Evolutionary conservation across 2,113 vertebrate species (phyloP).

Genomic region (Zingel zingel): DNA sequence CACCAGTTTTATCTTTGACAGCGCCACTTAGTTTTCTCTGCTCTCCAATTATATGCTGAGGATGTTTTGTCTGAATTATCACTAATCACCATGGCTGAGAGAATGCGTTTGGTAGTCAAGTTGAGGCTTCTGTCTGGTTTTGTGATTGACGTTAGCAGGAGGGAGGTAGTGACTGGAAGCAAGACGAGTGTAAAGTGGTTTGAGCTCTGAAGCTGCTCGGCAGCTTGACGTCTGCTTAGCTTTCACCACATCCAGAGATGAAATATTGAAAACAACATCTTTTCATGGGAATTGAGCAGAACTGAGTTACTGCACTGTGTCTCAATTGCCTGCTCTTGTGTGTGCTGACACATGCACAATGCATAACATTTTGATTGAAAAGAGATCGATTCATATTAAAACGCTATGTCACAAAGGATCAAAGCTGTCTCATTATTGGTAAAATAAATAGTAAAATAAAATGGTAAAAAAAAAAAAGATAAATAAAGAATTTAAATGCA

Average conservation of each 20-base stretch:
- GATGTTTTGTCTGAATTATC: slow-evolving; percentile 59
- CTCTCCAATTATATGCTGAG: slow-evolving; percentile 49
- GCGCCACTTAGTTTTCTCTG: slow-evolving; percentile 37
- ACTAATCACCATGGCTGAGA: slow-evolving; percentile 45
- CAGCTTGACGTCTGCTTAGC: slow-evolving; percentile 43
- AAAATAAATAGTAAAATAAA: background rate
- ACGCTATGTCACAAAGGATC: background rate
- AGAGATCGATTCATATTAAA: background rate
- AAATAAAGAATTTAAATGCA: background rate
- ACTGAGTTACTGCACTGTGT: slow-evolving; percentile 11
- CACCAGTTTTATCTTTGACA: slow-evolving; percentile 57
- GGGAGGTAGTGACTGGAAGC: slow-evolving; percentile 20
- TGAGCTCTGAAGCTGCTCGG: slow-evolving; percentile 31
- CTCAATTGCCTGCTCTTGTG: slow-evolving; percentile 6
- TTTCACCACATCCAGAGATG: slow-evolving; percentile 33
- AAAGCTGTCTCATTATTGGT: background rate
- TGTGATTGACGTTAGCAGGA: slow-evolving; percentile 51
- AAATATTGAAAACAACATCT: slow-evolving; percentile 62
- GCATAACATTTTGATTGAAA: background rate
- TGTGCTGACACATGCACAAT: background rate
- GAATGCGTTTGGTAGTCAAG: slow-evolving; percentile 39
- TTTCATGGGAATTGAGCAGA: slow-evolving; percentile 13
- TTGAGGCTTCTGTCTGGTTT: slow-evolving; percentile 15
- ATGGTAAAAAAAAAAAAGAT: background rate
- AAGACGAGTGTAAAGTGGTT: slow-evolving; percentile 40